Evolutionary conservation across 2,797 vertebrate genomes (phyloP).

Genomic region (Rhinoraja longicauda): DNA sequence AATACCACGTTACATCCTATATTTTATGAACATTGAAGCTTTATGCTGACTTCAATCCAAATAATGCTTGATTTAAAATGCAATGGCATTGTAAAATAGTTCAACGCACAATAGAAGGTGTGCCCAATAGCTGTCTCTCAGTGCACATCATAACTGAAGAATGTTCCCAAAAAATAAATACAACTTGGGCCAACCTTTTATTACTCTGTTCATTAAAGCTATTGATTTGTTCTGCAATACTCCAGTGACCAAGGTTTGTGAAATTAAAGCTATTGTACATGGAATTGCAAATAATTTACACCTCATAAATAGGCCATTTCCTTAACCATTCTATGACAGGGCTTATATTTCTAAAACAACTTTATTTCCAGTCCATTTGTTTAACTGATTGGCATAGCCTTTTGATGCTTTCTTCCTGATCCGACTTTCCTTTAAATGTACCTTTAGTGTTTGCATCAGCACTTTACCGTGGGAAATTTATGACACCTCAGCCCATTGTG

Average conservation of each 20-base stretch:
- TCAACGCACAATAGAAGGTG: slow-evolving; percentile 9
- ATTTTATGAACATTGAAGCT: neutral
- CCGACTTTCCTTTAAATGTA: no score
- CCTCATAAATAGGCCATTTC: neutral
- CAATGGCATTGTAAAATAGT: neutral
- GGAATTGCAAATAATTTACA: neutral
- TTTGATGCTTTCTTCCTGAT: no score
- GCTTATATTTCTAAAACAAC: no score
- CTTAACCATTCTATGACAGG: no score
- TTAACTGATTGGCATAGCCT: no score
- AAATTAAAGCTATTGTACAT: neutral
- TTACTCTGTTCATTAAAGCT: neutral
- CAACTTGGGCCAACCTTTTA: neutral
- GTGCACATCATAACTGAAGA: neutral
- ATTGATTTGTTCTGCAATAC: neutral
- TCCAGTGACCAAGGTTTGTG: neutral
- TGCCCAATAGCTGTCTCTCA: neutral
- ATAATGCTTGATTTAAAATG: neutral
- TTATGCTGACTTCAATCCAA: neutral
- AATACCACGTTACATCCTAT: neutral
- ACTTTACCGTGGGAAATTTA: no score
- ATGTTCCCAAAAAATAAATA: neutral
- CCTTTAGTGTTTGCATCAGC: no score
- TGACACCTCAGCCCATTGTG: no score
- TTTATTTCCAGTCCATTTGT: no score